Base-by-base conservation (phyloP, 2,888 invertebrate species). In the Elegia similella region DNA sequence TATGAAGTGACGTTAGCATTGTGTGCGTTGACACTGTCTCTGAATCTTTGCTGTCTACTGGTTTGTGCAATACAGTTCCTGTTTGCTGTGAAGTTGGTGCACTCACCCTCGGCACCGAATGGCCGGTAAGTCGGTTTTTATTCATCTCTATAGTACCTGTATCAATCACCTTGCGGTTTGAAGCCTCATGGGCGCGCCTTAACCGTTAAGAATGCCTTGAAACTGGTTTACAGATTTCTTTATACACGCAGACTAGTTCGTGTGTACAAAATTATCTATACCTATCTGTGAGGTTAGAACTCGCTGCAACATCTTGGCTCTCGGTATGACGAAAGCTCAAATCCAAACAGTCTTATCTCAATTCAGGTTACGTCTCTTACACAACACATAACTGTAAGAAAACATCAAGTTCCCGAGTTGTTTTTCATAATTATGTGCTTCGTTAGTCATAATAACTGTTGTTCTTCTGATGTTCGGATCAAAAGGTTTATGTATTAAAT, bases 51-150 rank as follows among this genome's bases (percentile, higher is more conserved):
- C 92, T 98, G 98, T 82, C 93, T 98, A 61, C 94, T 98, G 70
- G 97, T 98, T 75, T 98, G 98, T 93, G 96, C 97, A 72, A 96
- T 98, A 78, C 98, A 98, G 92, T 98, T 97, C 92, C 94, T 98
- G 78, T 98, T 98, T 82, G 97, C 98, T 52, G 96, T 98, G 68
- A 98, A 98, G 92, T 93, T 98, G 84, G 95, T 97, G 76, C 95
- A 97, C 79, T 95, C 96, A 55, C 95, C 96, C 52, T 95, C 96
- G 75, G 96, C 96, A 59, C 96, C 95, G 71, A 95, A 95, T 72
- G 94, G 95, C 77, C 94, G 92, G 92, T 91, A 76, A 88, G 90
- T 86, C 44, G 44, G 17, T 29, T 53, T 57, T 47, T 13, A 29
- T 42, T 55, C 54, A 54, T 42, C 44, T 29, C 42, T 54, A 43